A percentile compares a stretch with the other conserved stretches of the same genome.
Evolutionary conservation across 1,140 invertebrate genomes (phyloP).

Genomic region (Drosophila nikananu): DNA sequence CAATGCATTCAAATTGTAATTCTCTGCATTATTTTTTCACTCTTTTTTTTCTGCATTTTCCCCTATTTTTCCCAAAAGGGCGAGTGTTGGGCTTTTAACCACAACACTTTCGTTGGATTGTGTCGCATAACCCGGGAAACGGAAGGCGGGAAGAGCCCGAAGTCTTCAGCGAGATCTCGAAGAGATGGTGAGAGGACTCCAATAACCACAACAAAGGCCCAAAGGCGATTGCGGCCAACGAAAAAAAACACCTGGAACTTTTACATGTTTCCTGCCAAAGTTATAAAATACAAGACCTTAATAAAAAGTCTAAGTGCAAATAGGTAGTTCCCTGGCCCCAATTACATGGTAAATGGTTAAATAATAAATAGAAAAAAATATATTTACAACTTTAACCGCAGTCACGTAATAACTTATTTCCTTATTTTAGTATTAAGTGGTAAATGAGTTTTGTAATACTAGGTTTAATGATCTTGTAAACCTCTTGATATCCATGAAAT

Average conservation of each 20-base stretch:
- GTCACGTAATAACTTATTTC: background rate
- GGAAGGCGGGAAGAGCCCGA: slow-evolving; percentile 27
- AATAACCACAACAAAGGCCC: slow-evolving; percentile 50
- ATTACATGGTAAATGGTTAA: background rate
- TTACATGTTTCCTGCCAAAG: slow-evolving; percentile 19
- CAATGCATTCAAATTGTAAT: slow-evolving; percentile 76
- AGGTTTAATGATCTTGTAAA: too few relatives aligned
- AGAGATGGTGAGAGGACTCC: slow-evolving; percentile 26
- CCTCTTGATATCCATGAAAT: background rate
- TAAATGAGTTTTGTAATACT: background rate
- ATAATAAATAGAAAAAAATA: slow-evolving; percentile 10
- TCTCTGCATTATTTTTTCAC: slow-evolving; percentile 43
- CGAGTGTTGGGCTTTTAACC: slow-evolving; percentile 36
- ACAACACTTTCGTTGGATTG: slow-evolving; percentile 54
- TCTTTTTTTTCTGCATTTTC: slow-evolving; percentile 5
- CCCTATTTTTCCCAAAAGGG: slow-evolving; percentile 34
- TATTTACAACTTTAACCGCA: slow-evolving; percentile 6
- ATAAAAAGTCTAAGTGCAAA: slow-evolving; percentile 15
- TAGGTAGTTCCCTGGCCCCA: slow-evolving; percentile 1
- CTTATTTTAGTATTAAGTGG: too few relatives aligned
- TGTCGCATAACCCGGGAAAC: slow-evolving; percentile 44
- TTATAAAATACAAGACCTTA: slow-evolving; percentile 10
- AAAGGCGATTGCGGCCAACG: slow-evolving; percentile 35
- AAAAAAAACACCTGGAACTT: slow-evolving; percentile 40
- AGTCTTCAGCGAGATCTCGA: slow-evolving; percentile 13